Evolutionary conservation across 2,797 vertebrate species (phyloP), one percentile per base, ranked within the genome.

Genomic region (Hydrocynus forskahlii): DNA sequence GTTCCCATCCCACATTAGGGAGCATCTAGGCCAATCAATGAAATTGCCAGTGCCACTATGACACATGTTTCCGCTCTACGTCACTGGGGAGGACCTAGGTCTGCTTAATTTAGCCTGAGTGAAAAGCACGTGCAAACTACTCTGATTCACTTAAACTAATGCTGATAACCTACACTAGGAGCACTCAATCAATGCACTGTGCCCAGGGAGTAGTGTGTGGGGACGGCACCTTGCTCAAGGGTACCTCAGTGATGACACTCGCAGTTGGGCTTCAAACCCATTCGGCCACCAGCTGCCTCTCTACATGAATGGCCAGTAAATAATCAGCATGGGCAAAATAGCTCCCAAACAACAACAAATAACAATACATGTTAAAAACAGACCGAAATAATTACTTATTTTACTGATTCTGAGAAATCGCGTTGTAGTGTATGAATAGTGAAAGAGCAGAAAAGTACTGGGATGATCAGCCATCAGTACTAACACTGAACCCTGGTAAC

Each of bases 1-100:
- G 40, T 50, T 77, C 76, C 74, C 48, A 69, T 71, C 67, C 40
- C 71, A 77, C 71, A 82, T 78, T 75, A 74, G 48, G 81, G 21
- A 70, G 60, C 69, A 86, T 86, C 76, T 85, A 86, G 87, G 86
- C 69, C 87, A 79, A 86, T 86, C 86, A 80, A 87, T 88, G 12
- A 69, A 78, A 14, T 43, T 45, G 40, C 69, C 67, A 35, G 23
- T 72, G 74, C 16, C 57, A 80, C 64, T 59, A 8, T 66, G 35
- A 69, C 74, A 69, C 6, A 48, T 48, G 62, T 69, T 85, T 81
- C 75, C 40, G 55, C 52, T 64, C 68, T 38, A 57, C 17, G 13
- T 17, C 73, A 81, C 45, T 55, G 13, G 50, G 55, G 79, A 4
- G 59, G 59, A 66, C 60, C 55, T 48, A 54, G 23, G 57, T 45